Evolutionary conservation across 2,113 vertebrate genomes (phyloP).

Genomic region (Isurus oxyrinchus): DNA sequence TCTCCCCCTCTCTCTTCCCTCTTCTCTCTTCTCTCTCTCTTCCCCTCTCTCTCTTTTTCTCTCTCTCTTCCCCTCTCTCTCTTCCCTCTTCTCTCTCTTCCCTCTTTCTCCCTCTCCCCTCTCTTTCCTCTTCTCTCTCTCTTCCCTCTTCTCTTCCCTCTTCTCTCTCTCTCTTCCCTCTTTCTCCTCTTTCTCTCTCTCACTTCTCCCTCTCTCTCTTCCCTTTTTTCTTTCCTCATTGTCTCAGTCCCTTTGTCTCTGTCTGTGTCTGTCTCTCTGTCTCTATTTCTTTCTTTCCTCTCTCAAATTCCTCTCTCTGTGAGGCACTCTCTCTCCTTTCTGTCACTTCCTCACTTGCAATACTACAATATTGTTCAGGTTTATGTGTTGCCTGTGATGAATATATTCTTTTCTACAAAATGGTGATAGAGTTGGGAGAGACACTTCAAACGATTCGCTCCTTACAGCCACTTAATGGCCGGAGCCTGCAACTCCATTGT

Average conservation of each 20-base stretch:
- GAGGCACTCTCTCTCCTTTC: too few species aligned
- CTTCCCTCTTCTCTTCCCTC: too few species aligned
- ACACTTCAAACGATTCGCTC: neutral
- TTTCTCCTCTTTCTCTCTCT: neutral
- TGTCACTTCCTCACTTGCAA: neutral
- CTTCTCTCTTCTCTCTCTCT: too few species aligned
- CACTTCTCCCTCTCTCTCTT: too few species aligned
- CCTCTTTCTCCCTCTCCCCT: too few species aligned
- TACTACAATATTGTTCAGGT: neutral
- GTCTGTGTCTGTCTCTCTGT: neutral
- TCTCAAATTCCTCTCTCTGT: neutral
- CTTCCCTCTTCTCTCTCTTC: too few species aligned
- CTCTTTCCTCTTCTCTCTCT: too few species aligned
- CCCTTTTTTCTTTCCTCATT: too few species aligned
- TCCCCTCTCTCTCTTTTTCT: too few species aligned
- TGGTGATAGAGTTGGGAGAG: neutral
- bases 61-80: too few species aligned
- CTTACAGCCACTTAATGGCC: neutral
- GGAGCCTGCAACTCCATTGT: neutral
- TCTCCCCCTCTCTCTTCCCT: too few species aligned
- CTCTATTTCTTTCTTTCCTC: neutral
- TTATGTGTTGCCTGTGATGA: neutral
- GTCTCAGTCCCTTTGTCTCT: too few species aligned
- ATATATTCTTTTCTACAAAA: neutral
- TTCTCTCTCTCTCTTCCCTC: neutral